Evolutionary conservation across 2,797 vertebrate genomes (phyloP), one percentile per base, ranked within the genome.

Genomic region (Acanthiza pusilla): DNA sequence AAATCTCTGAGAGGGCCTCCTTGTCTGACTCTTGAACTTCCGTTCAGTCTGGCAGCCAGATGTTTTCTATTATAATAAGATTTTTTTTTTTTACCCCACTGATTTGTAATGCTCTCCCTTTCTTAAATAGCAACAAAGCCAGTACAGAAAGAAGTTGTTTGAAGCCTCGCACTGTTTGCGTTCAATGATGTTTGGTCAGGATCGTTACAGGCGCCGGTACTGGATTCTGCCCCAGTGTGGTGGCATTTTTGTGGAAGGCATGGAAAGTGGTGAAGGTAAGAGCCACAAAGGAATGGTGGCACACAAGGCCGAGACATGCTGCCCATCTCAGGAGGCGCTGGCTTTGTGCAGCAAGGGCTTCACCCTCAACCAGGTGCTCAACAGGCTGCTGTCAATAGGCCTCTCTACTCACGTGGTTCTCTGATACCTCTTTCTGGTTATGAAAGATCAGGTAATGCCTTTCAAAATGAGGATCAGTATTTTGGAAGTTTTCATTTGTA

Each of bases 181-280:
- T 80, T 99, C 98, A 0, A 98, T 99, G 98, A 98, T 98, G 98
- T 98, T 99, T 29, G 99, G 99, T 36, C 99, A 99, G 92, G 99
- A 99, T 96, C 98, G 99, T 30, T 99, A 99, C 92, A 98, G 98
- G 94, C 98, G 99, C n/a, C 97, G 98, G 19, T 99, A 99, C 97
- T 99, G 99, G 99, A 98, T 99, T 85, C 98, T 99, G 88, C 99
- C 99, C 9, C 98, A 99, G 10, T 99, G 99, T 55, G 98, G 99
- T 7, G 99, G 98, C 1, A 84, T 99, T 96, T 99, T 99, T 97
- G 98, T 99, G 45, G 99, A 99, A 98, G 99, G 98, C 96, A 98
- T 99, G 98, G 98, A 98, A 93, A 99, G 98, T 45, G 97, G 98
- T 34, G 98, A 99, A 98, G 98, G 98, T 99, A 96, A 97, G 97